Base-by-base conservation (phyloP, 2,797 vertebrate species). In the Scolopax bukidnonensis region DNA sequence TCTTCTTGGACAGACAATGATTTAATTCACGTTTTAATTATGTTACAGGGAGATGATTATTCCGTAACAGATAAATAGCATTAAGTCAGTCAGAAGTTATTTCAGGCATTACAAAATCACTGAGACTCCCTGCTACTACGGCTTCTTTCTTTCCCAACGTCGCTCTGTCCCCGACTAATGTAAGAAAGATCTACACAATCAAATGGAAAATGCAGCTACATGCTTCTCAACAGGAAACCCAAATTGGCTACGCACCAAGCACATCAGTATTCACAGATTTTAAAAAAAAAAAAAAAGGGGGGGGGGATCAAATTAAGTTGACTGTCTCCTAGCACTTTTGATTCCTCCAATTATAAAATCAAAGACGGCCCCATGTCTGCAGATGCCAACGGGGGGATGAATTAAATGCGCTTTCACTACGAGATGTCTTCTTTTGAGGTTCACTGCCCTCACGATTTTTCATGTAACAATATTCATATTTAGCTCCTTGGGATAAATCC, bases 11-110 rank as follows among this genome's bases (percentile, higher is more conserved):
- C 47, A 89, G 59, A 47, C 19, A 87, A 30, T 36, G 27, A 85
- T 89, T 93, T 92, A 87, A 93, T 93, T 96, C 75, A 85, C 10
- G 23, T 74, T 90, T 94, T 84, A 87, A 87, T 91, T 94, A 90
- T 6, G 60, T 68, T 93, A 90, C 68, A 74, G 51, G 48, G 73
- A 82, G 54, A 90, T 91, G 48, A 90, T 82, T 81, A 70, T 84
- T 86, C 65, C 2, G 16, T 65, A 90, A 80, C 70, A 92, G 68
- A 90, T 87, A 96, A 95, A 93, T 16, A 96, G 61, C 84, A 87
- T 85, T 36, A 70, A 89, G 75, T 75, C 81, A 77, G 36, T 75
- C 51, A 81, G 32, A 91, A 94, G 80, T 68, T 83, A 89, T 85
- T 95, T 74, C 84, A 90, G 71, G 92, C 87, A 77, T 65, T 85